phyloP scores from a whole-genome alignment of 2,113 vertebrate species.

The human (Homo sapiens) region GRCh38 chr5:81856501-81857000 shows the following conservation, averaged over 20 bases:
- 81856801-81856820: slow-evolving; percentile 55
- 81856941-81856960: not conserved
- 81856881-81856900: not conserved
- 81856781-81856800: slow-evolving; percentile 58
- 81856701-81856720: slow-evolving; percentile 56
- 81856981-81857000: not conserved
- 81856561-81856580: slow-evolving; percentile 49
- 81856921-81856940: not conserved
- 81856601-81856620: slow-evolving; percentile 57
- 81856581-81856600: slow-evolving; percentile 20
- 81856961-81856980: not conserved
- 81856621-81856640: not conserved
- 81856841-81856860: slow-evolving; percentile 57
- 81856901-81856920: not conserved
- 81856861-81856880: slow-evolving; percentile 4
- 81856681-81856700: not conserved
- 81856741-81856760: slow-evolving; percentile 34
- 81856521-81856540: not conserved
- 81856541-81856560: slow-evolving; percentile 53
- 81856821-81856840: slow-evolving; percentile 11
- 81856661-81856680: not conserved
- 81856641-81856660: slow-evolving; percentile 42
- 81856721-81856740: slow-evolving; percentile 6
- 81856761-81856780: slow-evolving; percentile 25
- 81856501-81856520: not conserved